Evolutionary conservation across 2,888 invertebrate genomes (phyloP).

Genomic region (Pilophorus perplexus): DNA sequence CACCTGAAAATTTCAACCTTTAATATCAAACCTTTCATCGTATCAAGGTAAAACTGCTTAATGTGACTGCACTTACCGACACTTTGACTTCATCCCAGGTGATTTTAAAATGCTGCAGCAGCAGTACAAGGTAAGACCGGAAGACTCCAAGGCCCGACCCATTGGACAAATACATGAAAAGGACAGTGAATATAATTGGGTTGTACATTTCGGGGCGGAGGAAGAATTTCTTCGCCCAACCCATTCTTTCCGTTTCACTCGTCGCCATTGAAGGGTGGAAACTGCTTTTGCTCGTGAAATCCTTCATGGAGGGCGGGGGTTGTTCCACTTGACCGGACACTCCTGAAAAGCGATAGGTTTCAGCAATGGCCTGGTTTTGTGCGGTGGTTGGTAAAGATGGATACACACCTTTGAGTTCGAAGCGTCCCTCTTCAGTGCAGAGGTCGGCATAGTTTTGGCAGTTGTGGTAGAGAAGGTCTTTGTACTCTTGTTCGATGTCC

Average conservation of each 20-base stretch:
- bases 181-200: conserved; percentile 37
- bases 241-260: conserved; percentile 8
- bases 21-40: not conserved
- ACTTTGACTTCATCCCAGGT: conserved; percentile 41
- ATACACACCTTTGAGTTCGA: conserved; percentile 25
- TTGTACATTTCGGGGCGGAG: conserved; percentile 41
- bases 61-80: conserved; percentile 37
- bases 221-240: conserved; percentile 18
- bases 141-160: conserved; percentile 43
- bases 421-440: conserved; percentile 11
- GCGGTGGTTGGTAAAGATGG: too few species aligned
- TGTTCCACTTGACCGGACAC: not conserved
- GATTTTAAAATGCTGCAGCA: conserved; percentile 38
- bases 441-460: conserved; percentile 20
- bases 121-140: conserved; percentile 39
- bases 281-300: conserved; percentile 25
- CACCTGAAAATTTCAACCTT: conserved; percentile 21
- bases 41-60: not conserved
- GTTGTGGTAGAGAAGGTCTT: conserved; percentile 38
- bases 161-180: conserved; percentile 43
- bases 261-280: conserved; percentile 9
- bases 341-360: not conserved
- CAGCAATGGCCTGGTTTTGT: too few species aligned
- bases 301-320: not conserved
- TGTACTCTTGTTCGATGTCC: conserved; percentile 42